Percentiles rank a stretch among this genome's conserved stretches.
Evolutionary conservation across 1,140 invertebrate genomes (phyloP).

Genomic region (Antheraea pernyi): DNA sequence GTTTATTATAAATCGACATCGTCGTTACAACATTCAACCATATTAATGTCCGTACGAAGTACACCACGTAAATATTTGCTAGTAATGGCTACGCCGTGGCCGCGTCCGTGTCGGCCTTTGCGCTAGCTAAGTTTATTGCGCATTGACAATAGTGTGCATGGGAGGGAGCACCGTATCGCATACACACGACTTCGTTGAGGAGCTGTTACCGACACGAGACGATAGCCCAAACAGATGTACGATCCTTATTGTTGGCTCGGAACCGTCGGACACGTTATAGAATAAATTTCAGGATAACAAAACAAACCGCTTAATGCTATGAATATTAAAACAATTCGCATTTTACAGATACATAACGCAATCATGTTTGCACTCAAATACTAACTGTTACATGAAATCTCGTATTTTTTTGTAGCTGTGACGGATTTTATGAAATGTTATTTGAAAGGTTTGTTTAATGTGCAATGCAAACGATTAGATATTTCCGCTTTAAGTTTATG

Average conservation of each 20-base stretch:
- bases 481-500: constrained; percentile 13
- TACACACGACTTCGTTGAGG: constrained; percentile 58
- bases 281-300: not conserved
- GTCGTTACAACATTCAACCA: not conserved
- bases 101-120: not conserved
- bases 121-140: constrained; percentile 48
- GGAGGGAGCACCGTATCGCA: constrained; percentile 38
- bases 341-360: not conserved
- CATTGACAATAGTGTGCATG: constrained; percentile 41
- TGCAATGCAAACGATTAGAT: constrained; percentile 2
- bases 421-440: not conserved
- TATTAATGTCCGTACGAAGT: not conserved
- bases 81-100: constrained; percentile 9
- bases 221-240: constrained; percentile 3
- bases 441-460: not conserved
- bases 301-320: not conserved
- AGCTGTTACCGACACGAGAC: constrained; percentile 11
- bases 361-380: not conserved
- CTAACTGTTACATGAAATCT: too few species aligned
- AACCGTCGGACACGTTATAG: not conserved
- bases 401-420: not conserved
- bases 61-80: not conserved
- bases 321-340: not conserved
- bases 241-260: constrained; percentile 10
- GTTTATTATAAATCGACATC: not conserved